Percentiles rank a stretch among this genome's conserved stretches.
Evolutionary conservation across 2,113 vertebrate species (phyloP).

Genomic region (Dipodomys spectabilis): DNA sequence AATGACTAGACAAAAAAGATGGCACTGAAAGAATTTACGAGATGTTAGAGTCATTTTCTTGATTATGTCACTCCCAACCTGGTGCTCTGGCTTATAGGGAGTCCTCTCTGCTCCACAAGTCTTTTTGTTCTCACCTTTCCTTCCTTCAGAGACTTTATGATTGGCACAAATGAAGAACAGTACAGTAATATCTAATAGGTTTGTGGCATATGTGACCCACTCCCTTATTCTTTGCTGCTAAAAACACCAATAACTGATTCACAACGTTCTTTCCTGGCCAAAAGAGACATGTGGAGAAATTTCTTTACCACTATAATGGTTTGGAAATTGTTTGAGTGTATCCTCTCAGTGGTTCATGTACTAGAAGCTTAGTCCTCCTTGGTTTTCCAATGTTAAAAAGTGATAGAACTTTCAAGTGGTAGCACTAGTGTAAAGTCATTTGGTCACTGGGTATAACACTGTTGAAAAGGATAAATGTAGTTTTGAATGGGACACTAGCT

Average conservation of each 20-base stretch:
- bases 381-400: no score
- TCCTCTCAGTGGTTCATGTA: background rate
- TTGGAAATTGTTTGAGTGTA: background rate
- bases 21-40: background rate
- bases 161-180: background rate
- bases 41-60: background rate
- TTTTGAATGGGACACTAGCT: background rate
- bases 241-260: background rate
- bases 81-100: background rate
- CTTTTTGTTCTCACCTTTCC: background rate
- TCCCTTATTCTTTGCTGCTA: background rate
- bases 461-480: background rate
- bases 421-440: background rate
- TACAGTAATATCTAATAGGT: background rate
- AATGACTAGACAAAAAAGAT: background rate
- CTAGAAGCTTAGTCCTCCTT: background rate
- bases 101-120: background rate
- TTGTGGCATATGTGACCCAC: background rate
- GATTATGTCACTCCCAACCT: background rate
- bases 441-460: no score
- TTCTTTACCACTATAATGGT: background rate
- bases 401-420: background rate
- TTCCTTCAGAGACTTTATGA: conserved; percentile 2
- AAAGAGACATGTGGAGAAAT: background rate
- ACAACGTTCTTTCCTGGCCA: background rate